Base-by-base conservation (phyloP, 2,797 vertebrate genomes). In the Leucoraja ocellata region DNA sequence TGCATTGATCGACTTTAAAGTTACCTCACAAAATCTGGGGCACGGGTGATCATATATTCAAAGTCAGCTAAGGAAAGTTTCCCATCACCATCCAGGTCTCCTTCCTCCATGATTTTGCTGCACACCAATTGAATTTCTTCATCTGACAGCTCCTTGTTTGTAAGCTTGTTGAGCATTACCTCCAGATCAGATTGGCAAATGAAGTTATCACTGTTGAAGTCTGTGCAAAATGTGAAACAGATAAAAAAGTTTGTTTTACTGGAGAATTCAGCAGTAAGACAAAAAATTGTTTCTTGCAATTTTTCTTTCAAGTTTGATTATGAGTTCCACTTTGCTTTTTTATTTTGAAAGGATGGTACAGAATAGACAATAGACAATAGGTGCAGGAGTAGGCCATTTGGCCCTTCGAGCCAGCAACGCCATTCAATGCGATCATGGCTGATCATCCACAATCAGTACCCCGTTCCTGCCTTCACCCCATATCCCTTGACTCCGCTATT, bases 1-100 rank as follows among this genome's bases (percentile, higher is more conserved):
- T 63, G 2, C 28, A 25, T n/a, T 86, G 58, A 63, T 86, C 63
- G 65, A 32, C 63, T 18, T 68, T 68, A 32, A 68, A 68, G 21
- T 88, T 88, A 93, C 93, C 93, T 93, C 61, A 93, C 36, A n/a
- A 93, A 93, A 58, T 93, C 93, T 21, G 93, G 93, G 61, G 93
- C 93, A 80, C 93, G 93, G 63, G 63, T 81, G 81, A 93, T 93
- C 93, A 93, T 93, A 63, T 93, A 81, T 80, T 93, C 93, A 73
- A 93, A 93, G 81, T 93, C 93, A 21, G 93, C 39, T 10, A 68
- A 91, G n/a, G 93, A 93, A 23, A 93, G 93, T 63, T 93, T 93
- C 28, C 84, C 81, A 73, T 93, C 93, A 32, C 63, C 77, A 73
- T 93, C 81, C 21, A 93, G 46, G 39, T 93, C 93, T 80, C 78